phyloP scores from a whole-genome alignment of 2,797 vertebrate genomes.

The Dromococcyx pavoninus region DNA sequence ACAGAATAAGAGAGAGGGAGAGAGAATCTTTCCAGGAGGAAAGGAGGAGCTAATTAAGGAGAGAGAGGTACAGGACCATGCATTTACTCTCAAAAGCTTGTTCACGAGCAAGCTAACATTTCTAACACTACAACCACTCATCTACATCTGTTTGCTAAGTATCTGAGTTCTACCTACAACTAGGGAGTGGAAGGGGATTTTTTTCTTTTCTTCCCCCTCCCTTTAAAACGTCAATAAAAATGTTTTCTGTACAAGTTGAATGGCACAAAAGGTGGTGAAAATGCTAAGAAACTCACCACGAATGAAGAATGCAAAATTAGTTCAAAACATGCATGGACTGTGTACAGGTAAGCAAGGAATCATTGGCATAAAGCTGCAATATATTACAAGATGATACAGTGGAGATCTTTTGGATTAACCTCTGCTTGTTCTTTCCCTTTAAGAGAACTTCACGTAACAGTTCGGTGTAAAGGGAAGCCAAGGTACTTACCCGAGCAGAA shows the following conservation, averaged over 20 bases:
- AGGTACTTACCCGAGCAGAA: conserved; percentile 47
- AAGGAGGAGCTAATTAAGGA: conserved; percentile 77
- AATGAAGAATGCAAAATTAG: conserved; percentile 76
- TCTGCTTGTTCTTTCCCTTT: conserved; percentile 62
- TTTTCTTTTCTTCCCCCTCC: conserved; percentile 42
- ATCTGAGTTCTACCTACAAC: conserved; percentile 80
- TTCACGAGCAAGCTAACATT: conserved; percentile 79
- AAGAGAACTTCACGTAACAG: conserved; percentile 45
- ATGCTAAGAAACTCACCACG: conserved; percentile 73
- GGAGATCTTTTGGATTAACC: conserved; percentile 71
- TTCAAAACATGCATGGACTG: conserved; percentile 78
- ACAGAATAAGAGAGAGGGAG: conserved; percentile 57
- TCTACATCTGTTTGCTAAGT: conserved; percentile 78
- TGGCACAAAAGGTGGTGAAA: conserved; percentile 78
- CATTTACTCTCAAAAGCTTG: conserved; percentile 83
- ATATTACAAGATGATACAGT: conserved; percentile 78
- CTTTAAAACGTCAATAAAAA: conserved; percentile 78
- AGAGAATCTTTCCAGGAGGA: conserved; percentile 74
- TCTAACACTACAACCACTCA: conserved; percentile 83
- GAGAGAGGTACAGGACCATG: conserved; percentile 80
- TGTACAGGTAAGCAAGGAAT: conserved; percentile 78
- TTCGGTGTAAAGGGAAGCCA: conserved; percentile 47
- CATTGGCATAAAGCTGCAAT: conserved; percentile 83
- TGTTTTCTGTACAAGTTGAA: conserved; percentile 83
- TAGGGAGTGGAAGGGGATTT: conserved; percentile 72